Conservation (phyloP, 2,797 vertebrate species). For the Rhynchonycteris naso region DNA sequence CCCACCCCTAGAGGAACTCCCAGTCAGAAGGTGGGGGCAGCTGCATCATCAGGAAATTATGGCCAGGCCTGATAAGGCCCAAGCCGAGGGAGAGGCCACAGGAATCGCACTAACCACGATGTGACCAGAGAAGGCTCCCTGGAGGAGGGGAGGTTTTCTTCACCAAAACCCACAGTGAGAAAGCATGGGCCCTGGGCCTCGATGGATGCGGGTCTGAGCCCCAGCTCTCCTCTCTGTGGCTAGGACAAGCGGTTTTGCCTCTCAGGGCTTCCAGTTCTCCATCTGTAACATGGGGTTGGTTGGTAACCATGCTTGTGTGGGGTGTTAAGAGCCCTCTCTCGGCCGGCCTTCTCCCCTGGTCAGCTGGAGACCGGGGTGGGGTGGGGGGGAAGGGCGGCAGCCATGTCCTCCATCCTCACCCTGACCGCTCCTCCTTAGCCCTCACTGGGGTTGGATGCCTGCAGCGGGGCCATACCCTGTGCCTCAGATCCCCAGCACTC, state of each 20-base stretch:
- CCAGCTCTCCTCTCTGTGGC: background rate
- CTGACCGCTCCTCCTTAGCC: background rate
- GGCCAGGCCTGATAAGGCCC: slow-evolving; percentile 4
- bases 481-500: background rate
- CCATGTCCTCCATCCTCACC: background rate
- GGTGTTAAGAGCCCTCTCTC: background rate
- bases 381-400: no score
- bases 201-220: background rate
- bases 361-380: background rate
- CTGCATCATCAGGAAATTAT: slow-evolving; percentile 35
- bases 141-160: background rate
- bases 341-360: background rate
- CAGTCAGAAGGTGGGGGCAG: background rate
- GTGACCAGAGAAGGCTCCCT: background rate
- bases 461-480: background rate
- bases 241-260: background rate
- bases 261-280: background rate
- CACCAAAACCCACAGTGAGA: background rate
- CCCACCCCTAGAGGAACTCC: background rate
- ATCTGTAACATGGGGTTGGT: accelerated
- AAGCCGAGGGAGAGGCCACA: background rate
- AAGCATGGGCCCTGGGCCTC: background rate
- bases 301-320: background rate
- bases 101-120: background rate
- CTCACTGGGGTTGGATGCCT: background rate